Evolutionary conservation across 2,888 invertebrate genomes (phyloP).

Genomic region (Athalia circularis): DNA sequence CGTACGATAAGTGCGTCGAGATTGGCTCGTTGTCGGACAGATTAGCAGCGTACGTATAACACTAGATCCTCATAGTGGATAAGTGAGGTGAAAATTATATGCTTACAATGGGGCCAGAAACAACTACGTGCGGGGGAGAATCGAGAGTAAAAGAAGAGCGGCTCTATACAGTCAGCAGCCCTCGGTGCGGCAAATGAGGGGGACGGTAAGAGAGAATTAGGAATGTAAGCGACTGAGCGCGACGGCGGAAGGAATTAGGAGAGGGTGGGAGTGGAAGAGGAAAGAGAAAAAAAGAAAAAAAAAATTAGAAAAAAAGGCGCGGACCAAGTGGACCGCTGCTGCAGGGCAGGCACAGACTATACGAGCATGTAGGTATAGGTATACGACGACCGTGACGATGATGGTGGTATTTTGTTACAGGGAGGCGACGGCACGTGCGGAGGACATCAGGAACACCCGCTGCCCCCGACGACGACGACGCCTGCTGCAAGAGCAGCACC

Average conservation of each 20-base stretch:
- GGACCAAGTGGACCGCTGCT: not conserved
- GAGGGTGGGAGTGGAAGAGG: not conserved
- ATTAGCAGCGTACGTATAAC: not conserved
- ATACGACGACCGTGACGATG: slow-evolving; percentile 7
- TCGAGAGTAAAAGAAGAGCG: too few species aligned
- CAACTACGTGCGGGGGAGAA: too few species aligned
- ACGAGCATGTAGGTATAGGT: not conserved
- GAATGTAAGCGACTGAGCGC: not conserved
- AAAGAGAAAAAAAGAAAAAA: not conserved
- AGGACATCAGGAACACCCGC: slow-evolving; percentile 54
- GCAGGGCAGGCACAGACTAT: too few species aligned
- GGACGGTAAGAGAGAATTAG: too few species aligned
- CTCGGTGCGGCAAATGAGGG: too few species aligned
- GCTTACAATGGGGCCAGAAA: too few species aligned
- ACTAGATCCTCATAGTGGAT: too few species aligned
- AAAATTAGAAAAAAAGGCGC: not conserved
- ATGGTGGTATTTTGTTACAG: slow-evolving; percentile 69
- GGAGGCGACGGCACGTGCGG: slow-evolving; percentile 73
- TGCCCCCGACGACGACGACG: slow-evolving; percentile 62
- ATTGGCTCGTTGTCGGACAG: not conserved
- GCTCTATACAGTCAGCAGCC: too few species aligned
- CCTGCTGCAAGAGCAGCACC: slow-evolving; percentile 56
- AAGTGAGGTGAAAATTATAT: too few species aligned
- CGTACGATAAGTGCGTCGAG: not conserved
- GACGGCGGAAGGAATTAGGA: not conserved